phyloP scores from a whole-genome alignment of 2,113 vertebrate genomes.

The Shinisaurus crocodilurus region DNA sequence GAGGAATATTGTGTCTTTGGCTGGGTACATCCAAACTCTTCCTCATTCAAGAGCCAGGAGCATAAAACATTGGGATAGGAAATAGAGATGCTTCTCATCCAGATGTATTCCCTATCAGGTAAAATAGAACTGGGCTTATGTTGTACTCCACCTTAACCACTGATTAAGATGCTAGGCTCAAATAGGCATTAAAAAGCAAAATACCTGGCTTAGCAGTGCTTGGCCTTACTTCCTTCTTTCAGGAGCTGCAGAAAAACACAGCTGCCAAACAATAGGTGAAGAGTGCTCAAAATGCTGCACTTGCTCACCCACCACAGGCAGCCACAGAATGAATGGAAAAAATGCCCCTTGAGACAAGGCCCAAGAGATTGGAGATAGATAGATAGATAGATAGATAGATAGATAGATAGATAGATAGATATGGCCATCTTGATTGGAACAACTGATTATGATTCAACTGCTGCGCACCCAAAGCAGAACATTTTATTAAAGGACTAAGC shows the following conservation, averaged over 20 bases:
- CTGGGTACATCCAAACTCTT: background rate
- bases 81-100: background rate
- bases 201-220: background rate
- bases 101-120: conserved; percentile 34
- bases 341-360: background rate
- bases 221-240: background rate
- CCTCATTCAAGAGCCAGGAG: background rate
- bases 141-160: background rate
- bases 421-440: background rate
- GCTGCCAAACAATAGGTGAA: background rate
- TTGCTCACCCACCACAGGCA: background rate
- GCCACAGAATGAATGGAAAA: background rate
- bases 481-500: too few relatives aligned
- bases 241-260: background rate
- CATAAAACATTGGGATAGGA: background rate
- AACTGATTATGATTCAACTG: background rate
- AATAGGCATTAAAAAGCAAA: background rate
- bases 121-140: conserved; percentile 13
- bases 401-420: too few relatives aligned
- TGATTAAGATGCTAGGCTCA: background rate
- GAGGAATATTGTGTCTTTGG: background rate
- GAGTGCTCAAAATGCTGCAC: background rate
- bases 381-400: too few relatives aligned
- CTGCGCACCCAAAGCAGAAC: background rate
- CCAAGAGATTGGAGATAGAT: background rate